Percentiles rank a stretch among this genome's conserved stretches.
Conservation (phyloP, 2,888 invertebrate species). For the Amblyjoppa fuscipennis region DNA sequence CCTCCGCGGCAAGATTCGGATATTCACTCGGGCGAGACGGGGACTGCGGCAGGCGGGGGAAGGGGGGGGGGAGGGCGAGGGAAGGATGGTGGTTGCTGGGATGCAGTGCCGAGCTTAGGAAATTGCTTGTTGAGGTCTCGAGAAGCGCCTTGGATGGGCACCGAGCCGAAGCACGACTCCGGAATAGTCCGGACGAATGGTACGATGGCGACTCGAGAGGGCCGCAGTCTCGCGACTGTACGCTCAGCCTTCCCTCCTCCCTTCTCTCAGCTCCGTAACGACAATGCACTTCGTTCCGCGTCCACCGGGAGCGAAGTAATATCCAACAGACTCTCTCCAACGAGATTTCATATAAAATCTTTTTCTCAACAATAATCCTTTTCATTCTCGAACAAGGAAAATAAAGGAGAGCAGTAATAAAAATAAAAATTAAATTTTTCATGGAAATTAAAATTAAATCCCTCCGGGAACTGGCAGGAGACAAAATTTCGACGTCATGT, state of each 20-base stretch:
- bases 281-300: constrained; percentile 6
- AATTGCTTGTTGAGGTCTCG: constrained; percentile 73
- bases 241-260: not conserved
- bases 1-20: constrained; percentile 62
- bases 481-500: no score
- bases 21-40: constrained; percentile 66
- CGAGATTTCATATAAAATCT: constrained; percentile 3
- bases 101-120: constrained; percentile 69
- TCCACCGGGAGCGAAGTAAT: constrained; percentile 11
- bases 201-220: constrained; percentile 12
- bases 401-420: not conserved
- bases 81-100: constrained; percentile 5
- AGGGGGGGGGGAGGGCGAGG: not conserved
- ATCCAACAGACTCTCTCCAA: not conserved
- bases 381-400: not conserved
- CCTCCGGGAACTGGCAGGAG: no score
- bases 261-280: not conserved
- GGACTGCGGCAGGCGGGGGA: not conserved
- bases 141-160: constrained; percentile 54
- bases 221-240: constrained; percentile 6
- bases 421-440: no score
- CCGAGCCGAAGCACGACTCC: constrained; percentile 37
- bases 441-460: no score
- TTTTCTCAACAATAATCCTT: not conserved
- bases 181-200: constrained; percentile 38